Evolutionary conservation across 1,140 invertebrate species (phyloP).

Genomic region (Monomorium pharaonis): DNA sequence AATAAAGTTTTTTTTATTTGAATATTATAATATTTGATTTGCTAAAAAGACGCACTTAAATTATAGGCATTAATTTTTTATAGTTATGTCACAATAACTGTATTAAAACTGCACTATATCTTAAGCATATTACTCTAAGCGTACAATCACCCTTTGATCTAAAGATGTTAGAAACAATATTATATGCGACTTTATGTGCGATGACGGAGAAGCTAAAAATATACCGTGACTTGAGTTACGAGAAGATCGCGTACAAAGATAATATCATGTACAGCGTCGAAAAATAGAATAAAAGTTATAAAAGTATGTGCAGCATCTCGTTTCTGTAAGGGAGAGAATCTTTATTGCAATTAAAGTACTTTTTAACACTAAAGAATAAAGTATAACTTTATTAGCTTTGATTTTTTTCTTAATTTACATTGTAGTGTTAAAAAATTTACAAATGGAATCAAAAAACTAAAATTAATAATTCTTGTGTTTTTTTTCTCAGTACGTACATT

Average conservation of each 20-base stretch:
- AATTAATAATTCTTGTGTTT: background rate
- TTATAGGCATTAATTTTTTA: background rate
- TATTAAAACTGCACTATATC: background rate
- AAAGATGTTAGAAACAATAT: background rate
- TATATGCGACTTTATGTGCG: background rate
- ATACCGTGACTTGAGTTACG: constrained; percentile 20
- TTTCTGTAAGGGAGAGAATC: background rate
- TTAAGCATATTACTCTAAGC: background rate
- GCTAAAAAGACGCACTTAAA: background rate
- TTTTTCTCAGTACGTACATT: background rate
- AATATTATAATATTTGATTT: background rate
- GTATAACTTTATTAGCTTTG: background rate
- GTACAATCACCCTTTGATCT: constrained; percentile 29
- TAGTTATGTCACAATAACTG: background rate
- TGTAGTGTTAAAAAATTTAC: background rate
- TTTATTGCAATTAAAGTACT: background rate
- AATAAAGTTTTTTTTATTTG: background rate
- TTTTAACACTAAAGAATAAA: background rate
- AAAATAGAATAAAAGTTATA: constrained; percentile 39
- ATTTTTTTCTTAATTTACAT: background rate
- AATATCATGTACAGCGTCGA: background rate
- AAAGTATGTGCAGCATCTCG: background rate
- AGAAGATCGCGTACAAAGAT: constrained; percentile 30
- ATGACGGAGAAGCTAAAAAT: constrained; percentile 41
- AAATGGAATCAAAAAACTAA: background rate